Base-by-base conservation (phyloP, 2,113 vertebrate species). In the Morone saxatilis region DNA sequence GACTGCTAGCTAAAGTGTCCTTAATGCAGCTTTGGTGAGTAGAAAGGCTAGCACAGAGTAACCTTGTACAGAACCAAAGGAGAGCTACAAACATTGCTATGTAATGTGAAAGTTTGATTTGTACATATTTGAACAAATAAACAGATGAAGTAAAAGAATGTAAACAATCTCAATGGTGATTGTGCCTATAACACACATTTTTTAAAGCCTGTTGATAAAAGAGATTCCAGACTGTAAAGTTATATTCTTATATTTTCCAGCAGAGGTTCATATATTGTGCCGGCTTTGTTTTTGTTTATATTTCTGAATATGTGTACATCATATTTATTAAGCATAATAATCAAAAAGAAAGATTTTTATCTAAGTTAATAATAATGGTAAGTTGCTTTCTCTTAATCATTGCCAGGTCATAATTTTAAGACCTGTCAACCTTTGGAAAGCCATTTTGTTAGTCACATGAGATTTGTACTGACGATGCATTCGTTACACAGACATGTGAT, bases 101-200 rank as follows among this genome's bases (percentile, higher is more conserved):
- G 93, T 94, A 93, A 95, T 94, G 93, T 93, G 88, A 80, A 12
- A 73, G 78, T 73, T 85, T 92, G 50, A 93, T 91, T 91, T 95
- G 90, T 94, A 94, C 53, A 93, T 93, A 94, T 92, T 80, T 67
- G 50, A 88, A 84, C 51, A 85, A 94, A 90, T 85, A 92, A 94
- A 93, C 31, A 31, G 31, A 31, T 31, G 65, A 80, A 0, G 10
- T 43, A 8, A 76, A 88, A 57, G 7, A 6, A 81, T 74, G 19
- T 43, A 0, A 56, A 69, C 10, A 2, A 66, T 22, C 19, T 84
- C 16, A 72, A 60, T 41, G 40, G 14, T 73, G 41, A 51, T n/a
- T 78, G 31, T 66, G 31, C 57, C 25, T 0, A 74, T 3, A 67
- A 50, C 20, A 7, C 17, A 6, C 25, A 25, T 61, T 1, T 25